Base-by-base conservation (phyloP, 2,113 vertebrate species). In the Spheniscus mendiculus region DNA sequence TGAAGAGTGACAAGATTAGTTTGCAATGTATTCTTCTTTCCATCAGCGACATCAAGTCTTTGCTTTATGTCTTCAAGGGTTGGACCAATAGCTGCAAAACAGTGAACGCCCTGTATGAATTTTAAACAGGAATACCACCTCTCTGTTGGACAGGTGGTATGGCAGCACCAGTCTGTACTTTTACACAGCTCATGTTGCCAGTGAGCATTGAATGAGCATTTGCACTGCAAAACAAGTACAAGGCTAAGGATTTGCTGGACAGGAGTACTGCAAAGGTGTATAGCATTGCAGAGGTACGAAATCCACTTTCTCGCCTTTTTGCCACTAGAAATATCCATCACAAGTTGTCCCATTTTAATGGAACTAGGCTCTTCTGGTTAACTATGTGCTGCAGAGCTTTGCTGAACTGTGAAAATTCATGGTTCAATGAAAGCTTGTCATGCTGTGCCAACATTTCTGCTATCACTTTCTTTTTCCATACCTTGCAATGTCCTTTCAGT, bases 11-110 rank as follows among this genome's bases (percentile, higher is more conserved):
- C 82, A 58, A 99, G 98, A 59, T 98, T 98, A 49, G 90, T 92
- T 38, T 98, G 86, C 50, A 99, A 94, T 12, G 83, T 38, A 32
- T 97, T 97, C 70, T 98, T 99, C 97, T 99, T 99, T 49, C 94
- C 84, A 8, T 98, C 97, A 34, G 98, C 93, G 0, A 93, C 87
- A 6, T 80, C 92, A 82, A 99, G 95, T 45, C 98, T 99, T 66
- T 98, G 83, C 50, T 97, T 98, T 58, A 99, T 87, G 70, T 98
- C 96, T 55, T 71, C 95, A 15, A 99, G 97, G 34, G 98, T 83
- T 2, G 97, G 96, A 32, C 67, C 89, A 49, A 98, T 70, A 53
- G 78, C 99, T 99, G 96, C 76, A 84, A 90, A 89, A 92, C 34
- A 93, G 67, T 30, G 52, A 87, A 86, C 34, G 7, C 3, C 27